These are phyloP conservation scores for Pedionomus torquatus DNA, from an alignment of 2,113 vertebrate genomes.

Conservation along the genomic window DNA sequence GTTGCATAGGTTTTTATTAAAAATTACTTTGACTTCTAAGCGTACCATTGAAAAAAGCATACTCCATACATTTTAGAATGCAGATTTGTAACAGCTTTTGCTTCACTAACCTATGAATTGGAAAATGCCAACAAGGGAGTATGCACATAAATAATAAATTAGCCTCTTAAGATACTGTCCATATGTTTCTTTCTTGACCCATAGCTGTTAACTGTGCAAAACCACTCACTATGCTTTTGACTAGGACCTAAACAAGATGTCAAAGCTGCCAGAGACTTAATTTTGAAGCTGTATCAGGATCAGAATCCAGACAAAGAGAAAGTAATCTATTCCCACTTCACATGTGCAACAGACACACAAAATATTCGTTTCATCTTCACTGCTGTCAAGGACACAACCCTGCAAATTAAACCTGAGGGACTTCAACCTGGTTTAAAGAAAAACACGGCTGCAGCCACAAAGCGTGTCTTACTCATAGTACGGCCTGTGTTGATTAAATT, in stretches of 20 bases:
- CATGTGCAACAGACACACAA: conserved; percentile 89
- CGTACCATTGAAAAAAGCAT: background rate
- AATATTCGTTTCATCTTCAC: conserved; percentile 88
- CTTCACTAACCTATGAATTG: background rate
- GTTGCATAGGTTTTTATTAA: background rate
- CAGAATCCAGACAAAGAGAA: conserved; percentile 89
- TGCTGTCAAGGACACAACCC: conserved; percentile 90
- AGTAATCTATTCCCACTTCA: conserved; percentile 87
- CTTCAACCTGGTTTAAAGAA: conserved; percentile 79
- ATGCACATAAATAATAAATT: background rate
- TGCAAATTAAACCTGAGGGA: conserved; percentile 87
- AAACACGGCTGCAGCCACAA: background rate
- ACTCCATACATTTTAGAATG: background rate
- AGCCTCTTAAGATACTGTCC: background rate
- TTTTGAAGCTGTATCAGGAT: conserved; percentile 88
- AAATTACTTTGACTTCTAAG: background rate
- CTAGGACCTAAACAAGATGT: conserved; percentile 84
- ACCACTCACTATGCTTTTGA: background rate
- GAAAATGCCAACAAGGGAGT: background rate
- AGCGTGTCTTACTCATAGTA: background rate
- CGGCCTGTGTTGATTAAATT: background rate
- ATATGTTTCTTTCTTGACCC: background rate
- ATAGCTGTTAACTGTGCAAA: background rate
- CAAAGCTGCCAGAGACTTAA: conserved; percentile 83
- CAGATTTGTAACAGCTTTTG: background rate